Evolutionary conservation across 2,113 vertebrate genomes (phyloP), one percentile per base, ranked within the genome.

Genomic region (Paradisaea rubra): DNA sequence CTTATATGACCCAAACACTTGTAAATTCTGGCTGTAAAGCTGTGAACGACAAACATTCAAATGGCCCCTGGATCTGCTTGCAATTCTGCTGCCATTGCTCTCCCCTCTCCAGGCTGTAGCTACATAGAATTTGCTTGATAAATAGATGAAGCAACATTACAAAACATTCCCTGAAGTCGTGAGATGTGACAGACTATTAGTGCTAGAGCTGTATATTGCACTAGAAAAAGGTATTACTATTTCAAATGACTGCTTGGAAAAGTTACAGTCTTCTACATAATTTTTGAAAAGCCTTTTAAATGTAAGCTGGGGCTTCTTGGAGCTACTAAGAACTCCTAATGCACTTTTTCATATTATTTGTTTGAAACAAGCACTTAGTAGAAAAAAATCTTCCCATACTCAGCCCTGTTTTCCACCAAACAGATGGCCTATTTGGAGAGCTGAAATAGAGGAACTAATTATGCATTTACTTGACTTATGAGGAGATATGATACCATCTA

Each of bases 371-470:
- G 33, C 54, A 76, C 59, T 91, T 85, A 50, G 30, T 14, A 60
- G 54, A 23, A 96, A 91, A 91, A 93, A 64, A 72, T 23, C 56
- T 93, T 86, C 50, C 59, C 39, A 83, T 96, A 63, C 27, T 94
- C 60, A 0, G 72, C 22, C 85, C 68, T 59, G 42, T 90, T 92
- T 94, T 91, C 82, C 37, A 88, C 76, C 68, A 92, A 94, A 86
- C 91, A 96, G 95, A 95, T 96, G 94, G 93, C 82, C 72, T 95
- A 56, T 83, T 93, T 86, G 88, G 64, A 95, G 44, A 91, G 87
- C 93, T 91, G 76, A 84, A 95, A 81, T 37, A 88, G 66, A 91
- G 93, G 68, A 89, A 94, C 82, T 95, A 88, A 95, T 95, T 95
- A 93, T 60, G 85, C 88, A 80, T 93, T 88, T 91, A 39, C 74